Evolutionary conservation across 2,797 vertebrate species (phyloP).

Genomic region (Otolemur crassicaudatus): DNA sequence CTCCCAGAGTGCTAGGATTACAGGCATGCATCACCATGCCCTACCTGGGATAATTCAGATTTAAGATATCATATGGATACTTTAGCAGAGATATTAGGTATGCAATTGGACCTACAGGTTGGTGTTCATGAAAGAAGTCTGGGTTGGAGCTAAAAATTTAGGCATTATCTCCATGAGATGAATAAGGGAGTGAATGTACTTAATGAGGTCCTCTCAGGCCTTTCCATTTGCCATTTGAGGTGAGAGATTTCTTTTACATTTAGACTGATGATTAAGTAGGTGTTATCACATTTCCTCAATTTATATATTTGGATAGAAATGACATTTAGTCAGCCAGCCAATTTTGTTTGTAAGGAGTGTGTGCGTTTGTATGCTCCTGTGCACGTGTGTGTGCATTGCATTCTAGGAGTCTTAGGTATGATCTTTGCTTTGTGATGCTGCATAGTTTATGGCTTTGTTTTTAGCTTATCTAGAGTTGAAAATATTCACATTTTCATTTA

Average conservation of each 20-base stretch:
- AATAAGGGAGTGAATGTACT: neutral
- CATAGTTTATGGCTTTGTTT: neutral
- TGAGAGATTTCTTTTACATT: neutral
- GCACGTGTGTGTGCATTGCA: neutral
- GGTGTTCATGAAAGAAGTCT: neutral
- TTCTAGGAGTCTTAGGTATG: neutral
- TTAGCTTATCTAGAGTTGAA: neutral
- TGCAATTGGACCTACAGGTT: neutral
- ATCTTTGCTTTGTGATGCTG: neutral
- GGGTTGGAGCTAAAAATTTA: neutral
- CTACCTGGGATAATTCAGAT: neutral
- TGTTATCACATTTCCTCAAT: neutral
- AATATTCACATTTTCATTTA: conserved; percentile 28
- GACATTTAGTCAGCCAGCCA: neutral
- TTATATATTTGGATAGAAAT: neutral
- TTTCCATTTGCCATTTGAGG: neutral
- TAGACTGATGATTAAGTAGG: neutral
- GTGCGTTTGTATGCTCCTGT: neutral
- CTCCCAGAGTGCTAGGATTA: no score
- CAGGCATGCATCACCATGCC: no score
- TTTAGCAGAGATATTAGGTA: neutral
- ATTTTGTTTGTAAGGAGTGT: neutral
- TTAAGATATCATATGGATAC: neutral
- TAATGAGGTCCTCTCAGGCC: neutral
- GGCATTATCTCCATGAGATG: neutral